Percentiles rank a stretch among this genome's conserved stretches.
These are phyloP conservation scores for Drosophila anomelani DNA, from an alignment of 2,888 invertebrate genomes.

Conservation along the genomic window DNA sequence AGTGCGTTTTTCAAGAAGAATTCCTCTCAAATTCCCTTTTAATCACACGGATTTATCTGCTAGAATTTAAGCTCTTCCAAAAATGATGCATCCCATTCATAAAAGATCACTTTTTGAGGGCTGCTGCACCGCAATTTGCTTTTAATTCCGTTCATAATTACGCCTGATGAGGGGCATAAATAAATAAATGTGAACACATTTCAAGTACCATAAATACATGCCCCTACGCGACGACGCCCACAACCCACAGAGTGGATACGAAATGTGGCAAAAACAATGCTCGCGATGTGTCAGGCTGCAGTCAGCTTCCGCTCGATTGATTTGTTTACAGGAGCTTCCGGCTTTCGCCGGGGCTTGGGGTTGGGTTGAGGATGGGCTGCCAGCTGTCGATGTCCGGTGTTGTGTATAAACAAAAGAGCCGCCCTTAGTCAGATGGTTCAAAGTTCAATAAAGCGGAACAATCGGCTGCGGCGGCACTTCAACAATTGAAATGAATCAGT, in stretches of 20 bases:
- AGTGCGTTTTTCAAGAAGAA: not conserved
- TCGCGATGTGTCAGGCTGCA: conserved; percentile 34
- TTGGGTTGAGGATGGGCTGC: conserved; percentile 2
- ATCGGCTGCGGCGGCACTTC: not conserved
- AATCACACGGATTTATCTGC: not conserved
- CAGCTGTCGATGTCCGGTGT: conserved; percentile 41
- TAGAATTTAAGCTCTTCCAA: not conserved
- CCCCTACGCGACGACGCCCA: conserved; percentile 30
- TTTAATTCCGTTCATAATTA: conserved; percentile 25
- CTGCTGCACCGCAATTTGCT: conserved; percentile 10
- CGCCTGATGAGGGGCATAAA: conserved; percentile 38
- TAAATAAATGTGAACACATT: conserved; percentile 39
- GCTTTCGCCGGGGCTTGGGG: conserved; percentile 43
- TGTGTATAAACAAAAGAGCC: conserved; percentile 50
- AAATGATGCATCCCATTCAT: conserved; percentile 12
- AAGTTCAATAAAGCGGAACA: conserved; percentile 55
- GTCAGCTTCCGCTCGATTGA: conserved; percentile 72
- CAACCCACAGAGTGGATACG: conserved; percentile 3
- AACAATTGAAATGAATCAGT: conserved; percentile 5
- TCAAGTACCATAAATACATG: conserved; percentile 41
- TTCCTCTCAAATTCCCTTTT: not conserved
- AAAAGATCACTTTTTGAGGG: conserved; percentile 24
- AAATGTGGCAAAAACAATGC: conserved; percentile 39
- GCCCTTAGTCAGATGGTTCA: conserved; percentile 33
- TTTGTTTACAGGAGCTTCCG: conserved; percentile 77